Base-by-base conservation (phyloP, 2,113 vertebrate species). In the Ceyx margarethae region DNA sequence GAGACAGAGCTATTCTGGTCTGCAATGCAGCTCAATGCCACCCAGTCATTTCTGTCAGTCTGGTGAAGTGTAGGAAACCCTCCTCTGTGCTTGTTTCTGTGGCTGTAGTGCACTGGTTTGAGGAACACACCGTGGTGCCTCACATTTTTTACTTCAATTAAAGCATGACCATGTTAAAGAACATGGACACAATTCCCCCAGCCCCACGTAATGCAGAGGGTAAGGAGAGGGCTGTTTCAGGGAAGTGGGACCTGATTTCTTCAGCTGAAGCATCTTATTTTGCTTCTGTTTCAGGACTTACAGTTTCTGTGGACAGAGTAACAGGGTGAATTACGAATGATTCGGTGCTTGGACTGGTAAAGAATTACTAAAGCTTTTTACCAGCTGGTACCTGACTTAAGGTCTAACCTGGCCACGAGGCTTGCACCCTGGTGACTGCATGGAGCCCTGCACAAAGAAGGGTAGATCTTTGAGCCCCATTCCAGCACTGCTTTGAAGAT, bases 181-280 rank as follows among this genome's bases (percentile, higher is more conserved):
- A 35, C 51, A 56, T 9, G 35, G 35, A 22, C 58, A 15, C 18
- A 11, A 23, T 40, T 65, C 7, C 23, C 29, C n/a, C 8, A 66
- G 2, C 20, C 7, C n/a, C 29, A 43, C 3, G 2, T 25, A 56
- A 46, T 1, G 5, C 1, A 1, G 33, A 31, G 23, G 11, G 42
- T 20, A 33, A 31, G 0, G 0, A 43, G 43, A 74, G 9, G 22
- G 40, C 26, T 74, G 6, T 68, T 87, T 42, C 28, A 13, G 12
- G 58, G 31, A 66, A 37, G 23, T 16, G 4, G 28, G 28, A 40
- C 45, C 66, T 50, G 8, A 62, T 67, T 62, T 74, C 35, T 73
- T 76, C 43, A 23, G 40, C 57, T 57, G 45, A 91, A 89, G 48
- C n/a, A 53, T 35, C 57, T 51, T 78, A 31, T 61, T 23, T 65